Evolutionary conservation across 2,797 vertebrate species (phyloP), one percentile per base, ranked within the genome.

Genomic region (Botia almorhae): DNA sequence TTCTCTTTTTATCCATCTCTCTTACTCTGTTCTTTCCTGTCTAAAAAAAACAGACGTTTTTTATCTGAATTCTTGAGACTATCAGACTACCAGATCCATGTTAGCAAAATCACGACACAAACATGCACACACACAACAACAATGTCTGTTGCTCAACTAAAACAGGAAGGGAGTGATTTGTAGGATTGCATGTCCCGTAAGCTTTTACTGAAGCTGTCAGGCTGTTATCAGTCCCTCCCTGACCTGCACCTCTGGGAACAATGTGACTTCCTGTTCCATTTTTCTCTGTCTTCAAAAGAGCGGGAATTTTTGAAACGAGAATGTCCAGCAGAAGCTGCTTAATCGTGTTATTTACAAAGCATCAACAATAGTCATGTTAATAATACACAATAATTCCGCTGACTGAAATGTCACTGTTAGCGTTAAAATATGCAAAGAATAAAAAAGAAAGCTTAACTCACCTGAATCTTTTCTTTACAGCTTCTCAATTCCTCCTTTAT

Each of bases 401-500:
- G 7, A 55, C 2, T 55, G 53, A 55, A 55, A 55, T 19, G 53
- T 55, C n/a, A 56, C 55, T 56, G n/a, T 56, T 56, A 56, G 1
- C n/a, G 17, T 56, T 56, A 19, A 56, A 19, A 19, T 10, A 19
- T 10, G 7, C 53, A 55, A 16, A 55, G 53, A 55, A 26, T 26
- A 1, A 26, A 26, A 26, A 26, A 26, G 23, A 26, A 26, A 26
- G 23, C 23, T 26, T 26, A 26, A 26, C 23, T 91, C 72, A 95
- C 94, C 94, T 93, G 88, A 71, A 93, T 85, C 43, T 89, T 90
- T 55, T 80, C 90, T 84, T 87, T 93, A 82, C 93, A 72, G 78
- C 78, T 89, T 82, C 82, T 91, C 82, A 94, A 85, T 81, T 89
- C 85, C 19, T 78, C 82, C 67, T 80, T 78, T 72, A 88, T 83